Base-by-base conservation (phyloP, 2,113 vertebrate genomes). In the Megaceryle maxima region DNA sequence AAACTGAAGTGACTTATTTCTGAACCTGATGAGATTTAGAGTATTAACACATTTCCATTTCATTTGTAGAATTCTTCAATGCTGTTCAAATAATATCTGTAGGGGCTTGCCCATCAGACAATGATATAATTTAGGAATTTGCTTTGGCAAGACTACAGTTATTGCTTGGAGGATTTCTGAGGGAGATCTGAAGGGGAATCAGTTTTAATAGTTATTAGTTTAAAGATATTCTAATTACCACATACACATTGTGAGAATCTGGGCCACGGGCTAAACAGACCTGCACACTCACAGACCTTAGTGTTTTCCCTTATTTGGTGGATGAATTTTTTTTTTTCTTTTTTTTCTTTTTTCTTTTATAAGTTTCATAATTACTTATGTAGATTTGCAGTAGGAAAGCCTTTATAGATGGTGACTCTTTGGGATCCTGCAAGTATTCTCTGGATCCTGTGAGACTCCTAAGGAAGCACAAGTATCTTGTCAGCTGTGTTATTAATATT, bases 181-280 rank as follows among this genome's bases (percentile, higher is more conserved):
- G 57, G 20, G 67, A 84, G 31, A 82, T 55, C 13, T 76, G 44
- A 24, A 87, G 16, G 37, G 21, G 9, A 94, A 92, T 80, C 69
- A 57, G 11, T 87, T 92, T 82, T 87, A 95, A 73, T 85, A 24
- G 48, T 50, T 50, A 24, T 50, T 50, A 48, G 10, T 48, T 20
- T 48, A 50, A 91, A 90, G 56, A 68, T 92, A 87, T 41, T 79
- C 33, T 94, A 85, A 95, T 95, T 91, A 85, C n/a, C 16, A 69
- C 62, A 83, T 90, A 67, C 9, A 19, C 62, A 25, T 28, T 66
- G 21, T 57, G 10, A 83, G 28, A 80, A 73, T 72, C 16, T 85
- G 25, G 43, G 22, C 37, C 48, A 57, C 41, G 35, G n/a, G 21
- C 8, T 86, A 86, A 83, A 21, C 25, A 90, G 31, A 88, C 46